Conservation (phyloP, 2,113 vertebrate species). For the Grammomys dolichurus region DNA sequence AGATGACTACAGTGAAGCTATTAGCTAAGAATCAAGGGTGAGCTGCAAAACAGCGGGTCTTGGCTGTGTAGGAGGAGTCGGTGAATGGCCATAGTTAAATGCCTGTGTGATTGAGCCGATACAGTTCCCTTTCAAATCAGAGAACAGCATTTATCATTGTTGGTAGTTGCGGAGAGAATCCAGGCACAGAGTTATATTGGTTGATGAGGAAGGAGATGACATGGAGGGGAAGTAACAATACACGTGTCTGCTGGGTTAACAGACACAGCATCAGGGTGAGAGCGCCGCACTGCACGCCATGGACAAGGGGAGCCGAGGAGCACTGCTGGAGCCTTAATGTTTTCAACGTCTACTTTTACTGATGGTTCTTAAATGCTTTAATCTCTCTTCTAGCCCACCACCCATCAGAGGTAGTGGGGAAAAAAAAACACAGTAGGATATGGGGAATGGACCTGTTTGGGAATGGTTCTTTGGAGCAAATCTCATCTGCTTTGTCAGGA, state of each 20-base stretch:
- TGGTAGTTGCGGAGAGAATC: conserved; percentile 17
- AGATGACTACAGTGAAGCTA: neutral
- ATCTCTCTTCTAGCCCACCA: no score
- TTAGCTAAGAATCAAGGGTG: conserved; percentile 39
- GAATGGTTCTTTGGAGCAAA: no score
- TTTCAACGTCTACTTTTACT: no score
- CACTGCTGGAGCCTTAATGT: neutral
- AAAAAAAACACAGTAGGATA: no score
- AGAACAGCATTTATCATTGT: conserved; percentile 32
- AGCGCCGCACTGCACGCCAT: neutral
- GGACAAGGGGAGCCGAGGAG: neutral
- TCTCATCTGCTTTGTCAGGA: no score
- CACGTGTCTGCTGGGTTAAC: neutral
- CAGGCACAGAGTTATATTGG: neutral
- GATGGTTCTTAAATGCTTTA: no score
- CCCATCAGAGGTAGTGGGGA: no score
- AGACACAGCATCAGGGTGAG: neutral
- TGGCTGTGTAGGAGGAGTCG: neutral
- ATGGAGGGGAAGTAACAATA: neutral
- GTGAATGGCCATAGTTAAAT: conserved; percentile 54
- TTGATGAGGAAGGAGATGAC: neutral
- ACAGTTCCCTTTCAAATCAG: conserved; percentile 48
- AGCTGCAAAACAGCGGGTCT: conserved; percentile 31
- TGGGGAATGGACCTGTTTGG: no score
- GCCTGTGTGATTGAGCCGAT: neutral